Percentiles rank a stretch among this genome's conserved stretches.
These are phyloP conservation scores for Takifugu bimaculatus DNA, from an alignment of 2,113 vertebrate species.

Conservation along the genomic window DNA sequence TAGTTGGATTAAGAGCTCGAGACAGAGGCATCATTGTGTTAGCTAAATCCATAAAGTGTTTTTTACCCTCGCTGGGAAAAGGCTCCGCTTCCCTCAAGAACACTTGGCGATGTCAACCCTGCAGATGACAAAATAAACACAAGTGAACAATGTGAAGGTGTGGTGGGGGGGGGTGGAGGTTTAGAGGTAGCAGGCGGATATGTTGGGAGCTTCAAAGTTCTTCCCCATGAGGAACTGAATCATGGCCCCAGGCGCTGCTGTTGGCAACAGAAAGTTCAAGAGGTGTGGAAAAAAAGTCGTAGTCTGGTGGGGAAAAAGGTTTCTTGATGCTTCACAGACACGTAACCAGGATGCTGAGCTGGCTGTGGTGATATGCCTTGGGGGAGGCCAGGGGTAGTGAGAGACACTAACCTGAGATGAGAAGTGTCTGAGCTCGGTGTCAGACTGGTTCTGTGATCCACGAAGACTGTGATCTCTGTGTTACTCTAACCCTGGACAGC, in stretches of 20 bases:
- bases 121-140: background rate
- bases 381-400: slow-evolving; percentile 49
- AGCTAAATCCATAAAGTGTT: too few relatives aligned
- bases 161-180: slow-evolving; percentile 15
- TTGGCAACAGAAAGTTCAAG: slow-evolving; percentile 68
- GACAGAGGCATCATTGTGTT: too few relatives aligned
- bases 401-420: slow-evolving; percentile 57
- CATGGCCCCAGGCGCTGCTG: slow-evolving; percentile 60
- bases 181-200: background rate
- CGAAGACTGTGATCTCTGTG: slow-evolving; percentile 22
- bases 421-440: slow-evolving; percentile 56
- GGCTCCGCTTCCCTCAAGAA: too few relatives aligned
- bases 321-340: slow-evolving; percentile 52
- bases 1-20: too few relatives aligned
- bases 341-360: slow-evolving; percentile 48
- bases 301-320: slow-evolving; percentile 20
- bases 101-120: background rate
- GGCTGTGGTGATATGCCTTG: slow-evolving; percentile 49
- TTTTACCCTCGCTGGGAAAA: too few relatives aligned
- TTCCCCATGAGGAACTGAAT: slow-evolving; percentile 51
- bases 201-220: slow-evolving; percentile 38
- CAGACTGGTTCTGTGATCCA: slow-evolving; percentile 52
- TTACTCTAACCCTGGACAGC: background rate
- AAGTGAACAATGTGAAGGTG: slow-evolving; percentile 7
- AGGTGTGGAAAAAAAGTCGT: slow-evolving; percentile 46